Evolutionary conservation across 23 tunicate species (phyloP).

Genomic region (Aplidium turbinatum): DNA sequence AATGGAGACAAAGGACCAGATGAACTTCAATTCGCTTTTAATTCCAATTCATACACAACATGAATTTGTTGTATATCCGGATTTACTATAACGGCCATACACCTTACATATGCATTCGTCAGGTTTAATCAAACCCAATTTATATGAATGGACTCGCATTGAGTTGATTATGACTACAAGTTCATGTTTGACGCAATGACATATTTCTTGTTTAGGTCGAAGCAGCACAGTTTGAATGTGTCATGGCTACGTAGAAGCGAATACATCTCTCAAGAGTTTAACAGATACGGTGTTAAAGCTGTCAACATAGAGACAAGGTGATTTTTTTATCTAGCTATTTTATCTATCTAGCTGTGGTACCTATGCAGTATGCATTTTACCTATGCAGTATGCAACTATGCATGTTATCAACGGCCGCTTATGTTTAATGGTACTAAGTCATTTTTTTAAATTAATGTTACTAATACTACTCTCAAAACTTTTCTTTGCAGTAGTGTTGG

Average conservation of each 20-base stretch:
- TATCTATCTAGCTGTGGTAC: background rate
- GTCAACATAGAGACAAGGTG: constrained; percentile 92
- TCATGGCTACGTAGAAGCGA: constrained; percentile 97
- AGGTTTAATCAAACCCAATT: no score
- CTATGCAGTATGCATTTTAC: background rate
- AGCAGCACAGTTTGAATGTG: constrained; percentile 89
- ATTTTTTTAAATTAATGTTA: background rate
- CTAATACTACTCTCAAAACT: no score
- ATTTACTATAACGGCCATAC: no score
- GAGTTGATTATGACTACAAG: no score
- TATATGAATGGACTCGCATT: no score
- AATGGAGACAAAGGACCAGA: no score
- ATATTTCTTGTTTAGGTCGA: constrained; percentile 45
- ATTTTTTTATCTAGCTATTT: background rate
- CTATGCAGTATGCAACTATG: background rate
- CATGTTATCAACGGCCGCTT: background rate
- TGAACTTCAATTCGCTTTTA: no score
- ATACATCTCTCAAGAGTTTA: constrained; percentile 99
- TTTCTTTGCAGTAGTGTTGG: no score
- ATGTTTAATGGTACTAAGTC: background rate
- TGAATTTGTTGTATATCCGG: no score
- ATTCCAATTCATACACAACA: no score
- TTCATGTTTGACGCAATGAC: no score
- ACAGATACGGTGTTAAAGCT: constrained; percentile 83
- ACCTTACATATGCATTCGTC: no score